phyloP scores from a whole-genome alignment of 2,888 invertebrate genomes.

The Cerastoderma edule region DNA sequence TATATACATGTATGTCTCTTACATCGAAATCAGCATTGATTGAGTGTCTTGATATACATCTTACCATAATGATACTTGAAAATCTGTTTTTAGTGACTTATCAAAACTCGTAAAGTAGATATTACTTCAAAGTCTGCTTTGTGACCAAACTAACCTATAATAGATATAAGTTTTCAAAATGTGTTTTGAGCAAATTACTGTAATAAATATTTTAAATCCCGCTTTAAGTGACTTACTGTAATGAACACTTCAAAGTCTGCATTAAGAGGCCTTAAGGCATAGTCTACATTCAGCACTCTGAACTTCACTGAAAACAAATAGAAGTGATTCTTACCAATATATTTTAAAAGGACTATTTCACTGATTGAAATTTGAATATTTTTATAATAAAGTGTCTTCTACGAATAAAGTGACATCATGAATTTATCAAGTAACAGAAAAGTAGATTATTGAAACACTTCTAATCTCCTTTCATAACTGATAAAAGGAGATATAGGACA shows the following conservation, averaged over 20 bases:
- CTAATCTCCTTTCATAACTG: too few species aligned
- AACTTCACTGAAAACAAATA: background rate
- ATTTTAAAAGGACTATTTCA: too few species aligned
- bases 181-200: background rate
- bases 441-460: background rate
- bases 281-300: conserved; percentile 9
- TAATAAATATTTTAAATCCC: background rate
- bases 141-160: background rate
- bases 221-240: background rate
- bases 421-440: background rate
- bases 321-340: too few species aligned
- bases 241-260: background rate
- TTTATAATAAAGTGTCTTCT: background rate
- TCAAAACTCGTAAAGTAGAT: background rate
- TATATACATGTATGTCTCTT: too few species aligned
- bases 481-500: too few species aligned
- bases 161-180: background rate
- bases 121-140: background rate
- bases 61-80: too few species aligned
- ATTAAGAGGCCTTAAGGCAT: background rate
- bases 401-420: background rate
- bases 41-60: too few species aligned
- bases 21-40: too few species aligned
- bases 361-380: too few species aligned
- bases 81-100: too few species aligned